Conservation (phyloP, 2,113 vertebrate species). For the Pontoporia blainvillei region DNA sequence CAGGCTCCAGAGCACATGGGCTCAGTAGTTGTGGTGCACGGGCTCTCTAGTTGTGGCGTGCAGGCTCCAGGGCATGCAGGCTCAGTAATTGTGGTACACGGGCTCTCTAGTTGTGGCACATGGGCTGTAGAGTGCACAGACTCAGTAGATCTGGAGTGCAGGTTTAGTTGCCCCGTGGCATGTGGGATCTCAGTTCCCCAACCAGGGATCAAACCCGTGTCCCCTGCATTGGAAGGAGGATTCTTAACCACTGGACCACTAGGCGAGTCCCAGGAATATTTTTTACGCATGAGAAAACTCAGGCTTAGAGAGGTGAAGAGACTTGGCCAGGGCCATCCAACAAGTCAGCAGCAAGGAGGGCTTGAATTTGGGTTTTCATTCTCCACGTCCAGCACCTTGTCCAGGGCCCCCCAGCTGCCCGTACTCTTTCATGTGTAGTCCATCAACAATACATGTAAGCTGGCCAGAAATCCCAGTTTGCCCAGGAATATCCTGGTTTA, state of each 20-base stretch:
- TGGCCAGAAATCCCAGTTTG: neutral
- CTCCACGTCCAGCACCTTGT: neutral
- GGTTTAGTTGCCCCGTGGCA: no score
- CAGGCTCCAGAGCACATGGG: no score
- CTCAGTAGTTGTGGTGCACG: no score
- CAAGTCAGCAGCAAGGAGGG: neutral
- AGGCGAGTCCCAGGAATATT: neutral
- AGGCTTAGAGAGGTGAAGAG: neutral
- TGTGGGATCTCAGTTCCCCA: no score
- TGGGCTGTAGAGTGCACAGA: no score
- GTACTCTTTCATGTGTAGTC: rapidly evolving
- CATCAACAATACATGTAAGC: neutral
- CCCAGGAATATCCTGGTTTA: neutral
- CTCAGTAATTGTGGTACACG: rapidly evolving
- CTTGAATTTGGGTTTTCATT: neutral
- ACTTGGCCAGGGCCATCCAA: neutral
- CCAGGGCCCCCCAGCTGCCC: neutral
- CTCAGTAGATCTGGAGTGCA: no score
- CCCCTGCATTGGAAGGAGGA: no score
- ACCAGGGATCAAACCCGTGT: no score
- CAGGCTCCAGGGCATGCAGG: no score
- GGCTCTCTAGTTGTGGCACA: no score
- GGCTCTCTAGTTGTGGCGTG: no score
- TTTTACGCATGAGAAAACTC: neutral
- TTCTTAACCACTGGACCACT: no score